phyloP scores from a whole-genome alignment of 2,888 invertebrate genomes.

The Aleiodes leptofemur region DNA sequence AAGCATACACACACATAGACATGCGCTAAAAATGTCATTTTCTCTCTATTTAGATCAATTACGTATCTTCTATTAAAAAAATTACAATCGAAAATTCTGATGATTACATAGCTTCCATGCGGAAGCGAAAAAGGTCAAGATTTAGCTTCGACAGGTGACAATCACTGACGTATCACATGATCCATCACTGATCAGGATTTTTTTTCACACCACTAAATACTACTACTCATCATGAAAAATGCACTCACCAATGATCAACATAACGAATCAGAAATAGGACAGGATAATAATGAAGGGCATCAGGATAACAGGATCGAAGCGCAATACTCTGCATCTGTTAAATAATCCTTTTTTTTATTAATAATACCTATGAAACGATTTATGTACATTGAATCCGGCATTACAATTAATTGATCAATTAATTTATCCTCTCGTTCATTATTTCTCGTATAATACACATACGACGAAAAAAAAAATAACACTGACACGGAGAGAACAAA shows the following conservation, averaged over 20 bases:
- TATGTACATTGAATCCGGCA: slow-evolving; percentile 64
- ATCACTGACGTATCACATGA: no score
- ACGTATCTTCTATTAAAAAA: no score
- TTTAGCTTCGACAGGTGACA: no score
- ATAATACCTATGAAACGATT: slow-evolving; percentile 67
- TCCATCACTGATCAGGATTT: no score
- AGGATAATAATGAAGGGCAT: slow-evolving; percentile 18
- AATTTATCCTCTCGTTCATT: slow-evolving; percentile 20
- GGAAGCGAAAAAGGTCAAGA: no score
- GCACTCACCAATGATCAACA: slow-evolving; percentile 25
- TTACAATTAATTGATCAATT: slow-evolving; percentile 5
- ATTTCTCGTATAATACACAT: slow-evolving; percentile 56
- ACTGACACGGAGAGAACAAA: slow-evolving; percentile 10
- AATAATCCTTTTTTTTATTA: slow-evolving; percentile 65
- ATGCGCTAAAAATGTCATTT: no score
- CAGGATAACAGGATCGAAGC: slow-evolving; percentile 2
- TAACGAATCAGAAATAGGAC: slow-evolving; percentile 2
- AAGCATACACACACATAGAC: no score
- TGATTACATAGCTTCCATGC: no score
- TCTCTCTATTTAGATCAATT: no score
- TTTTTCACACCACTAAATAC: not conserved
- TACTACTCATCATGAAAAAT: not conserved
- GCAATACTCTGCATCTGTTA: slow-evolving; percentile 55
- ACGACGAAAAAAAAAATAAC: slow-evolving; percentile 45
- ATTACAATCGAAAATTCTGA: no score